phyloP scores from a whole-genome alignment of 2,113 vertebrate genomes.

The Todiramphus saurophagus region DNA sequence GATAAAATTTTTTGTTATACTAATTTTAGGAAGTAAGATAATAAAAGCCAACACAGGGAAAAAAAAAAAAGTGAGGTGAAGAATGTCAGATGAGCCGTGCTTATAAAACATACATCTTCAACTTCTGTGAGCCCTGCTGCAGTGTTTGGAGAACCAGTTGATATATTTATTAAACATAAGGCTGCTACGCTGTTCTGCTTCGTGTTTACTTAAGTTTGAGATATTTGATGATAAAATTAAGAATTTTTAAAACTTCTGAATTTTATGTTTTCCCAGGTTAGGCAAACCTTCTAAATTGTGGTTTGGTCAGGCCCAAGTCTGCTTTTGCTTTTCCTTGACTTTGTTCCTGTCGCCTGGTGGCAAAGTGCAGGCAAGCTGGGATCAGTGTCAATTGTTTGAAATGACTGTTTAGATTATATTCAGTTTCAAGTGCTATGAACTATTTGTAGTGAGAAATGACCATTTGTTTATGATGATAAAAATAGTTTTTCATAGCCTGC shows the following conservation, averaged over 20 bases:
- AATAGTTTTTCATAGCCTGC: conserved; percentile 48
- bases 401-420: conserved; percentile 42
- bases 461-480: conserved; percentile 59
- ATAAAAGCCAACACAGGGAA: background rate
- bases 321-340: background rate
- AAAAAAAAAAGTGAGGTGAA: background rate
- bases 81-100: background rate
- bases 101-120: background rate
- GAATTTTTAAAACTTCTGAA: background rate
- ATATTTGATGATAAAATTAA: background rate
- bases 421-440: background rate
- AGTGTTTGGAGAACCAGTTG: background rate
- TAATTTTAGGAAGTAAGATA: conserved; percentile 22
- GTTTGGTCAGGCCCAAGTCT: background rate
- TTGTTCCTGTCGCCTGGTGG: background rate
- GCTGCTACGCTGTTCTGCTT: background rate
- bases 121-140: background rate
- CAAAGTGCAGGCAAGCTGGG: background rate
- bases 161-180: background rate
- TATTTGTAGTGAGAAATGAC: conserved; percentile 44
- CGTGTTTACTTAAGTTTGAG: background rate
- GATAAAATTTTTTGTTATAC: conserved; percentile 5
- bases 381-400: background rate
- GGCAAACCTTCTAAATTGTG: background rate
- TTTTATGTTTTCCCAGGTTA: background rate